phyloP scores from a whole-genome alignment of 2,797 vertebrate genomes.

The Chanos chanos region DNA sequence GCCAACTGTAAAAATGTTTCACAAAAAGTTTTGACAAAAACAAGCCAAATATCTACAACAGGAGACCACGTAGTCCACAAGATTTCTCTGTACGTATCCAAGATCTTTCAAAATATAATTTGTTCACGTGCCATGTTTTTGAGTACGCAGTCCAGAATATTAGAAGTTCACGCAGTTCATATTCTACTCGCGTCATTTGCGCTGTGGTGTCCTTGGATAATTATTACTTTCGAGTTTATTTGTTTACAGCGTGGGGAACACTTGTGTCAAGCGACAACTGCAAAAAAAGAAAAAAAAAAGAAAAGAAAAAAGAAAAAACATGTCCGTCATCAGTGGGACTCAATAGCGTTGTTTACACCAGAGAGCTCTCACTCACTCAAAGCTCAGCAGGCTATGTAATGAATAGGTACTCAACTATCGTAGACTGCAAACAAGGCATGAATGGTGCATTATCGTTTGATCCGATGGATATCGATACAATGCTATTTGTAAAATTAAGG shows the following conservation, averaged over 20 bases:
- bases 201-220: conserved; percentile 11
- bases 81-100: no score
- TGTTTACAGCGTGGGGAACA: conserved; percentile 25
- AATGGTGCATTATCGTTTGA: neutral
- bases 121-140: no score
- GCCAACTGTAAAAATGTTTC: no score
- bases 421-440: neutral
- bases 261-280: conserved; percentile 23
- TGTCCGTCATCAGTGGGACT: conserved; percentile 30
- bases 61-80: no score
- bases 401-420: conserved; percentile 41
- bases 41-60: no score
- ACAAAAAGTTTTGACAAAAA: no score
- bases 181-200: conserved; percentile 22
- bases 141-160: no score
- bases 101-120: no score
- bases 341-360: conserved; percentile 32
- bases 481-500: no score
- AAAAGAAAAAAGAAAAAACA: no score
- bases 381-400: conserved; percentile 29
- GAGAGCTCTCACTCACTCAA: conserved; percentile 29
- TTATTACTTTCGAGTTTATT: conserved; percentile 24
- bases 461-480: neutral
- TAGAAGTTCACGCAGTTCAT: no score
- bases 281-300: no score